Evolutionary conservation across 2,113 vertebrate genomes (phyloP).

Genomic region (Dendropsophus ebraccatus): DNA sequence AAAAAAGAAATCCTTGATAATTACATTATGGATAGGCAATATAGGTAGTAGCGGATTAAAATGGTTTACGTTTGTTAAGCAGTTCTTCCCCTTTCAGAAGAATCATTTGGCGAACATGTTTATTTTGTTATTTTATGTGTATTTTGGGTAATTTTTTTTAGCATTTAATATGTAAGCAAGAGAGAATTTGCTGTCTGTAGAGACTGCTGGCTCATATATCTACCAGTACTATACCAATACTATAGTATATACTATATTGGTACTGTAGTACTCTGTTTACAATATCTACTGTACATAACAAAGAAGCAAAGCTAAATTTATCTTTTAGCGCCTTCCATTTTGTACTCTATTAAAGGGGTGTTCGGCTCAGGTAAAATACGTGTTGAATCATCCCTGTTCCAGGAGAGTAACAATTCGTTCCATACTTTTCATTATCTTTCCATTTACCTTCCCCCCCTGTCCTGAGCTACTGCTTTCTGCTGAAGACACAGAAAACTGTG

Average conservation of each 20-base stretch:
- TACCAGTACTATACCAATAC: neutral
- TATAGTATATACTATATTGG: too few species aligned
- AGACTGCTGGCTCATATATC: neutral
- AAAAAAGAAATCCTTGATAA: constrained; percentile 54
- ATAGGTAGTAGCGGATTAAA: constrained; percentile 3
- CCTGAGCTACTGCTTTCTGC: too few species aligned
- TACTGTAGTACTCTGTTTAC: neutral
- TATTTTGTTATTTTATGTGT: neutral
- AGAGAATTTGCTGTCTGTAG: neutral
- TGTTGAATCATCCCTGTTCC: too few species aligned
- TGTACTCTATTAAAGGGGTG: too few species aligned
- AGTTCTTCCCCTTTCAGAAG: neutral
- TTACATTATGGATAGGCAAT: constrained; percentile 37
- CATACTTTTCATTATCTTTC: too few species aligned
- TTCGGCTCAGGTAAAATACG: too few species aligned
- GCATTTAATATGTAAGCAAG: neutral
- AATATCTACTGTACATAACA: neutral
- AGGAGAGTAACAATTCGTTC: too few species aligned
- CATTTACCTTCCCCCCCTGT: too few species aligned
- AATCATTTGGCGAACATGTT: neutral
- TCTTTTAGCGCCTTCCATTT: too few species aligned
- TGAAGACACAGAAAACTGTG: too few species aligned
- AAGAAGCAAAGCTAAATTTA: too few species aligned
- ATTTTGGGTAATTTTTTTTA: neutral
- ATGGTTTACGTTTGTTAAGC: constrained; percentile 19